Evolutionary conservation across 2,113 vertebrate genomes (phyloP), one percentile per base, ranked within the genome.

Genomic region (Ciconia boyciana): DNA sequence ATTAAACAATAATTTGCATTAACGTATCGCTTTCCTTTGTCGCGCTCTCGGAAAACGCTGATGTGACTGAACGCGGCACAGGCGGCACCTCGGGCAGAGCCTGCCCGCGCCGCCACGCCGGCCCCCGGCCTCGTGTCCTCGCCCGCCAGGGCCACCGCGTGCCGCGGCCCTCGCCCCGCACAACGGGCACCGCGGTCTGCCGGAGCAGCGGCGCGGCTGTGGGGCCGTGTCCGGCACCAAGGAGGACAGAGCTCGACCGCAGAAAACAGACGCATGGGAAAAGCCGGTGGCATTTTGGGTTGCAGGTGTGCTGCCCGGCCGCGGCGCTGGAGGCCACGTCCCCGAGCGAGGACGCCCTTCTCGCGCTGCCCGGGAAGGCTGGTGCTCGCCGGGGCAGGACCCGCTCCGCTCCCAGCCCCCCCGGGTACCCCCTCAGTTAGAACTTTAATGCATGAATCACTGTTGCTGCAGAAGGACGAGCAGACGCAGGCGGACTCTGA

Each of bases 401-500:
- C 34, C 13, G 4, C 41, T 51, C 25, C 0, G 5, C 57, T 26
- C 22, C 69, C 22, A 1, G 14, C 18, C 21, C 61, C 41, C 19
- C 41, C 17, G 2, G 4, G 4, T 1, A 6, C 21, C 26, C 31
- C 62, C 19, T 22, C 7, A n/a, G 41, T 22, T 32, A 51, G 52
- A 51, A 28, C 66, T 49, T 49, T 12, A 5, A 26, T 1, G 2
- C 1, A 3, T 0, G 3, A 16, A 19, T 6, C 6, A 2, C 34
- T 4, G 21, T 2, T 1, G 44, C 46, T 7, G 49, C 44, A 19
- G n/a, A 15, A 24, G 69, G 48, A 11, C 1, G 10, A 21, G 51
- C n/a, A 8, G 57, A 9, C 4, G 4, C 21, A 6, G 32, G 36
- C 1, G 2, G 24, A 8, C 26, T 2, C 34, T 1, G 18, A 9